phyloP scores from a whole-genome alignment of 1,140 invertebrate genomes.

The Tetramorium simillimum region DNA sequence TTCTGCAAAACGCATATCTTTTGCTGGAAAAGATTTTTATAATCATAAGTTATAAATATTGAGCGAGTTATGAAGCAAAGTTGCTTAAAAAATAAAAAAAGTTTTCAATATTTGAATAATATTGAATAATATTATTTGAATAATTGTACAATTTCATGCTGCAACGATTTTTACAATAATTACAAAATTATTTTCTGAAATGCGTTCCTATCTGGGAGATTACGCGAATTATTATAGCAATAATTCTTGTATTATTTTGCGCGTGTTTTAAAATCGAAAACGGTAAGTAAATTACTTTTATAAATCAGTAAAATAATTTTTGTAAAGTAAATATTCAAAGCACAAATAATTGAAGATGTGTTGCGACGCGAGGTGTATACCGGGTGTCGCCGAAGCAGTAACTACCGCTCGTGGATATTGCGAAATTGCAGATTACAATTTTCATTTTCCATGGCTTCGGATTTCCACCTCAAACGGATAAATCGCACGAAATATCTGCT shows the following conservation, averaged over 20 bases:
- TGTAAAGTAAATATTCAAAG: neutral
- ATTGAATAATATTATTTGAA: too few relatives aligned
- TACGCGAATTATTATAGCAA: neutral
- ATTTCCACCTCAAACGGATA: slow-evolving; percentile 17
- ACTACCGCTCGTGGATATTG: neutral
- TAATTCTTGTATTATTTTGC: neutral
- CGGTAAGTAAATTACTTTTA: neutral
- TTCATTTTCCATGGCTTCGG: neutral
- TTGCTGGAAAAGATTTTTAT: too few relatives aligned
- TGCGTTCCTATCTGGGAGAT: too few relatives aligned
- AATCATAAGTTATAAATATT: too few relatives aligned
- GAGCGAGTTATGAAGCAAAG: too few relatives aligned
- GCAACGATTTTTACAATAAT: too few relatives aligned
- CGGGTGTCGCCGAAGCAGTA: neutral
- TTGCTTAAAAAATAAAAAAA: too few relatives aligned
- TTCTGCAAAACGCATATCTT: too few relatives aligned
- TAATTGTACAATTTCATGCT: too few relatives aligned
- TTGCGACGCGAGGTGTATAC: neutral
- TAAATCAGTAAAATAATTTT: neutral
- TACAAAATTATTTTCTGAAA: too few relatives aligned
- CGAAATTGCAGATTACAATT: neutral
- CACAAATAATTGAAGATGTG: neutral
- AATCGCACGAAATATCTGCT: slow-evolving; percentile 4
- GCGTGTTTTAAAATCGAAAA: neutral
- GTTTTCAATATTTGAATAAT: too few relatives aligned